Conservation (phyloP, 2,797 vertebrate genomes). For the Trematomus bernacchii region DNA sequence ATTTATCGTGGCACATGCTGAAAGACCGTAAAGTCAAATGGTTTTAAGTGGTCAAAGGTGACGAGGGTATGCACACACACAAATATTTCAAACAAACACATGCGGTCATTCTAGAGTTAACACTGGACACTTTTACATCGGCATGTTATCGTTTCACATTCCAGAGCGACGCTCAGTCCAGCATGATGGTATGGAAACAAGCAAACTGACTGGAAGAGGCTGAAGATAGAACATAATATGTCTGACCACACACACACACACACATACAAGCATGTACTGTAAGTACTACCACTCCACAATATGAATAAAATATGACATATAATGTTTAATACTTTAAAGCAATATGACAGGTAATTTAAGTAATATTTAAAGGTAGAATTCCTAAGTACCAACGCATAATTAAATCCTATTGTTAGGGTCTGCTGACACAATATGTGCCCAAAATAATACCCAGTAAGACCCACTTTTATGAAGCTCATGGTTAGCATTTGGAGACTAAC, state of each 20-base stretch:
- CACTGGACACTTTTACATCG: background rate
- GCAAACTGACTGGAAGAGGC: conserved; percentile 7
- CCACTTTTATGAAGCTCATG: background rate
- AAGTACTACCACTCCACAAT: background rate
- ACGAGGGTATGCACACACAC: too few species aligned
- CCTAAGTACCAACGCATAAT: background rate
- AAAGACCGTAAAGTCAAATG: background rate
- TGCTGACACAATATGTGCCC: background rate
- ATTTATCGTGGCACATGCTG: background rate
- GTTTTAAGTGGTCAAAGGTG: conserved; percentile 4
- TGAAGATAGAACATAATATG: background rate
- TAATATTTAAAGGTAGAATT: too few species aligned
- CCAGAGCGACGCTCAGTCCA: background rate
- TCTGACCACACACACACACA: background rate
- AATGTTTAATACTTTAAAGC: background rate
- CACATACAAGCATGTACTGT: too few species aligned
- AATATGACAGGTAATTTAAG: background rate
- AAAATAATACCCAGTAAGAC: background rate
- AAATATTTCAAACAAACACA: background rate
- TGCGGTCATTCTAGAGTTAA: background rate
- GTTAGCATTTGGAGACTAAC: background rate
- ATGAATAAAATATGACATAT: background rate
- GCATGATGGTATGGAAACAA: conserved; percentile 8
- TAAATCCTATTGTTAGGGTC: too few species aligned
- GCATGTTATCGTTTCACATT: conserved; percentile 28